Percentiles rank a stretch among this genome's conserved stretches.
Conservation (phyloP, 2,113 vertebrate genomes). For the Chloebia gouldiae region DNA sequence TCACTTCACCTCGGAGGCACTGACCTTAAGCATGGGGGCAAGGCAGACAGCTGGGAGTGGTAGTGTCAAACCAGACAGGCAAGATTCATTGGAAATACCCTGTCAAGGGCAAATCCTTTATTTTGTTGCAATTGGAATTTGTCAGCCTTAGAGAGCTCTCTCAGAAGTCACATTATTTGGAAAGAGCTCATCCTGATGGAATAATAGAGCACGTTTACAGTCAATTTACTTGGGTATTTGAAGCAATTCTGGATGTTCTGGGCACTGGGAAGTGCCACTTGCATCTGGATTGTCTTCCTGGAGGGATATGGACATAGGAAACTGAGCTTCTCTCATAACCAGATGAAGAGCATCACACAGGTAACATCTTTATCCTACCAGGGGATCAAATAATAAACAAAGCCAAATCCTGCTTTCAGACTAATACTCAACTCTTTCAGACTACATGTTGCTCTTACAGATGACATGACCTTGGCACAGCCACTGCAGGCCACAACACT, state of each 20-base stretch:
- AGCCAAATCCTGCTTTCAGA: background rate
- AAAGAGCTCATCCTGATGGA: background rate
- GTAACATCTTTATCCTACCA: background rate
- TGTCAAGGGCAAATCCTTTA: background rate
- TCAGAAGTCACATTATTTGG: background rate
- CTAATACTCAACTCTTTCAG: background rate
- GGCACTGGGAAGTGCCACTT: background rate
- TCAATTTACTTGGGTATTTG: background rate
- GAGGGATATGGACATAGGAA: background rate
- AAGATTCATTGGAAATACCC: conserved; percentile 26
- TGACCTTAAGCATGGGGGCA: background rate
- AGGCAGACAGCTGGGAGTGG: conserved; percentile 5
- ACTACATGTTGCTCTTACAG: background rate
- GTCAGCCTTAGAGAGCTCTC: background rate
- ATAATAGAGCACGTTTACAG: background rate
- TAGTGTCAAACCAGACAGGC: conserved; percentile 24
- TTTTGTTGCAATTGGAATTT: background rate
- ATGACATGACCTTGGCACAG: background rate
- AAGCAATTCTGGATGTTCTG: background rate
- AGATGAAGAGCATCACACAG: background rate
- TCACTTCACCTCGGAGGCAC: background rate
- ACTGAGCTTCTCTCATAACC: background rate
- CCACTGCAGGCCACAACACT: background rate
- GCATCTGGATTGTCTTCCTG: background rate
- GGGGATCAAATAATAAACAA: background rate